phyloP scores from a whole-genome alignment of 2,888 invertebrate species.

The Nipponacmea schrenckii region DNA sequence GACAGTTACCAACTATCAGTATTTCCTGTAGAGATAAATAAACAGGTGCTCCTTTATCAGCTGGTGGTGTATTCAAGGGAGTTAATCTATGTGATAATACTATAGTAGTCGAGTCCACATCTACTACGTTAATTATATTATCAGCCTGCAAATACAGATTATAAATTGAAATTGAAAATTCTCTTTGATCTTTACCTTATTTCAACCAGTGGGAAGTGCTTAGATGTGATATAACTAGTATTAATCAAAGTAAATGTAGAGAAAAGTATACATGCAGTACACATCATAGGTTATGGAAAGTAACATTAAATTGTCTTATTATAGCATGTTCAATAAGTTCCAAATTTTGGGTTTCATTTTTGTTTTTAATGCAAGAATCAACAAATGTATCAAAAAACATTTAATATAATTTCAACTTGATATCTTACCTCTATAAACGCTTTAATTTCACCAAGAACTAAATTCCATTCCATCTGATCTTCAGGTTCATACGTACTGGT shows the following conservation, averaged over 20 bases:
- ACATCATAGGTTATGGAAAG: too few species aligned
- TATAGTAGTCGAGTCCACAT: constrained; percentile 85
- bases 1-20: constrained; percentile 90
- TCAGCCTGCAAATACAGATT: constrained; percentile 74
- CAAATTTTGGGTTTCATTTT: too few species aligned
- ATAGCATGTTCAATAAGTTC: too few species aligned
- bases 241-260: too few species aligned
- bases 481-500: constrained; percentile 96
- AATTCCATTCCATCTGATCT: constrained; percentile 94
- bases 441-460: constrained; percentile 93
- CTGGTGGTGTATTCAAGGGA: constrained; percentile 84
- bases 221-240: too few species aligned
- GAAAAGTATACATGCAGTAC: too few species aligned
- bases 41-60: constrained; percentile 88
- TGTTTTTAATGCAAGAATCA: too few species aligned
- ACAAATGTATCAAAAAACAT: neutral
- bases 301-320: too few species aligned
- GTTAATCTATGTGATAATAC: constrained; percentile 89
- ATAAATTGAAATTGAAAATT: too few species aligned
- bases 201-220: too few species aligned
- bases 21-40: constrained; percentile 91
- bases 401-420: neutral
- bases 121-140: constrained; percentile 86
- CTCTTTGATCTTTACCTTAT: too few species aligned
- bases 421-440: constrained; percentile 79